Evolutionary conservation across 2,113 vertebrate genomes (phyloP).

Genomic region (Anhinga rufa): DNA sequence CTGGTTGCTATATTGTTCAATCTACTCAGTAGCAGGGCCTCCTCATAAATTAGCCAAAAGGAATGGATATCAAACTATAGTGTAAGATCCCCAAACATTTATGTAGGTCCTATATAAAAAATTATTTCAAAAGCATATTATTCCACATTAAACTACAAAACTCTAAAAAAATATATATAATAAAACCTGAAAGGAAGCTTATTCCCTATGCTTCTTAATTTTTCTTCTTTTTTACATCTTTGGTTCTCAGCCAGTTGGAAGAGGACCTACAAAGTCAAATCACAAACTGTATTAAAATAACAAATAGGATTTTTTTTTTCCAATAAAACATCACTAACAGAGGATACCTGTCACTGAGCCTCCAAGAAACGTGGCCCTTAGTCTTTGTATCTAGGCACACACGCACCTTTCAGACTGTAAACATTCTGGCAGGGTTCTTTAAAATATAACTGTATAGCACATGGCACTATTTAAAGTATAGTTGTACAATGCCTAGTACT

Average conservation of each 20-base stretch:
- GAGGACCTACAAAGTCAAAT: not conserved
- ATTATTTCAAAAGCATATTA: not conserved
- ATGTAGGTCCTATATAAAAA: not conserved
- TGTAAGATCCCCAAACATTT: not conserved
- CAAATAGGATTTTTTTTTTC: not conserved
- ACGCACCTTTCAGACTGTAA: not conserved
- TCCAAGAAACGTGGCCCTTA: not conserved
- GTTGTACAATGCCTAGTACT: not conserved
- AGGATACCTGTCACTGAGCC: not conserved
- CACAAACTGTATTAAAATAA: not conserved
- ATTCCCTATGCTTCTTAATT: not conserved
- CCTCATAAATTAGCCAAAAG: not conserved
- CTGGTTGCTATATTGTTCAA: constrained; percentile 53
- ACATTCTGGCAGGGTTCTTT: not conserved
- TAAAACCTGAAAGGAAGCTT: not conserved
- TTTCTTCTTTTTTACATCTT: not conserved
- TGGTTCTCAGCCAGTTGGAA: not conserved
- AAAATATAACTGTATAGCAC: not conserved
- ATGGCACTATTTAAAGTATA: not conserved
- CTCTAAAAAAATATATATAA: not conserved
- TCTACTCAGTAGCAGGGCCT: not conserved
- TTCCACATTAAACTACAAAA: not conserved
- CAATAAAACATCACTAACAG: not conserved
- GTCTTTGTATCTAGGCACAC: not conserved
- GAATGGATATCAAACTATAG: not conserved